Conservation (phyloP, 2,888 invertebrate species). For the Cheilosia scutellata region DNA sequence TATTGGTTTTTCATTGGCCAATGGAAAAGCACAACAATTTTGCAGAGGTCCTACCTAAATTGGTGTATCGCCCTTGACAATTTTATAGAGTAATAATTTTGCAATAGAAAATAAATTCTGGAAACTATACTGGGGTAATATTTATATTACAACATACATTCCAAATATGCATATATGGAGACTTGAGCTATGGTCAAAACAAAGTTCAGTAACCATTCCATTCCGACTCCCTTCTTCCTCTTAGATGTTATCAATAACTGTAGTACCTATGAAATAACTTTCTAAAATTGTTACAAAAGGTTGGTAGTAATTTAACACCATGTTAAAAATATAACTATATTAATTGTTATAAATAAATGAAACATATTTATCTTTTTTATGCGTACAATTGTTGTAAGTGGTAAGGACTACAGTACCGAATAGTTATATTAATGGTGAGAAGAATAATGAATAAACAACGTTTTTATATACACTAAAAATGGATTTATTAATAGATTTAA, state of each 20-base stretch:
- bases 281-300: background rate
- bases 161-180: background rate
- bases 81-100: too few species aligned
- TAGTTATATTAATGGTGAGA: background rate
- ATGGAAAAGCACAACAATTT: too few species aligned
- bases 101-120: too few species aligned
- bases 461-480: background rate
- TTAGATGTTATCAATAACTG: background rate
- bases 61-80: too few species aligned
- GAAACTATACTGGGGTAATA: too few species aligned
- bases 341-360: background rate
- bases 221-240: background rate
- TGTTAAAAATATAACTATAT: background rate
- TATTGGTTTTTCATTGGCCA: too few species aligned
- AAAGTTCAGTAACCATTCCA: background rate
- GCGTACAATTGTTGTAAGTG: background rate
- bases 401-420: background rate
- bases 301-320: background rate
- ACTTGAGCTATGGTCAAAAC: background rate
- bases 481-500: background rate
- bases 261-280: background rate
- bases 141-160: too few species aligned
- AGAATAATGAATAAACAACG: background rate
- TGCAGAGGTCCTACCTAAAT: too few species aligned
- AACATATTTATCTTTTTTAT: slow-evolving; percentile 1